Percentiles rank a stretch among this genome's conserved stretches.
Evolutionary conservation across 2,888 invertebrate genomes (phyloP).

Genomic region (Lasioglossum oenotherae): DNA sequence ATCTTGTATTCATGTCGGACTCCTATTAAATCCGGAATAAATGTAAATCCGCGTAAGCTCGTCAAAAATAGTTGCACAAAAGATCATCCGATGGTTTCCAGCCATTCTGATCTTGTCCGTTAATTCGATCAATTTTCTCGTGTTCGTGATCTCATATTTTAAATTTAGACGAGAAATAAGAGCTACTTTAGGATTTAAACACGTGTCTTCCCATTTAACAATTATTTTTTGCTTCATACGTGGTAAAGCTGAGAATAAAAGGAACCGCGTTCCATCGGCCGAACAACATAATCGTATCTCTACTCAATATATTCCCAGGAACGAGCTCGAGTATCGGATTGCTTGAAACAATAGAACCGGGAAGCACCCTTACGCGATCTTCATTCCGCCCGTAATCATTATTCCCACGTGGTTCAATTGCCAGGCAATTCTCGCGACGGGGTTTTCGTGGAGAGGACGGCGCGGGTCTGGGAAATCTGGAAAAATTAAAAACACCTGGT

Average conservation of each 20-base stretch:
- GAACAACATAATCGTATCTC: neutral
- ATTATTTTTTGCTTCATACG: neutral
- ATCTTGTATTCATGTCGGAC: neutral
- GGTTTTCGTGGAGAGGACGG: too few relatives aligned
- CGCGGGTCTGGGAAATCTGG: neutral
- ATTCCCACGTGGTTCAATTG: slow-evolving; percentile 14
- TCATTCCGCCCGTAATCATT: slow-evolving; percentile 12
- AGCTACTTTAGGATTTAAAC: too few relatives aligned
- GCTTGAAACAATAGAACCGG: neutral
- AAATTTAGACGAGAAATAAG: neutral
- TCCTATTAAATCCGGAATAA: neutral
- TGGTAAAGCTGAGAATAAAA: neutral
- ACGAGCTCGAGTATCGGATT: neutral
- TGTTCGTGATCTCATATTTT: neutral
- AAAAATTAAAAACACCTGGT: slow-evolving; percentile 6
- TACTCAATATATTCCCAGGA: neutral
- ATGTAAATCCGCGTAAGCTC: neutral
- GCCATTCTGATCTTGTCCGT: neutral
- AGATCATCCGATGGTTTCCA: neutral
- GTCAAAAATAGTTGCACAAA: neutral
- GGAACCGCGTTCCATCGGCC: neutral
- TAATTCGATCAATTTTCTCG: neutral
- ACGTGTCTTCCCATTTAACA: too few relatives aligned
- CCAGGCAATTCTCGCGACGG: neutral
- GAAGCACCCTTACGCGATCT: neutral